Evolutionary conservation across 2,113 vertebrate genomes (phyloP), one percentile per base, ranked within the genome.

Genomic region (Tragelaphus buxtoni): DNA sequence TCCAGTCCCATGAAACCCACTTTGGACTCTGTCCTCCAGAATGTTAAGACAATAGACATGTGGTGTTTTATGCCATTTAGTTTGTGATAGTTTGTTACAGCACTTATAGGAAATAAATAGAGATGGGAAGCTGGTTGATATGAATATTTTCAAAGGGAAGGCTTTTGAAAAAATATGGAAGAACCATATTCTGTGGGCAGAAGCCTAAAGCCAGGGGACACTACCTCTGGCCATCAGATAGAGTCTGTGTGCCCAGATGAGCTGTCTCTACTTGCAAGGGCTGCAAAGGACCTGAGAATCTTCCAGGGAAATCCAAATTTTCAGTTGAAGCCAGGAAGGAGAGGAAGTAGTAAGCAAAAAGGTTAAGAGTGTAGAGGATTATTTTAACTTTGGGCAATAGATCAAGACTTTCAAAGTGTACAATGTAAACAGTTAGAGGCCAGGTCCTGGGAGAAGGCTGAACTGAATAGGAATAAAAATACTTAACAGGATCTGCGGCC

Each of bases 391-490:
- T 77, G 93, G 91, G 90, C 87, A 93, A 32, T 39, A 81, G n/a
- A 93, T 84, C 42, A 92, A 89, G 63, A 49, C 65, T 93, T 92
- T 97, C 63, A 81, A 90, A 94, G 61, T 51, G 45, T 42, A 83
- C 18, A 35, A 0, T 95, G 60, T 95, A 93, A 95, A 84, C 39
- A 93, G 16, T 65, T 42, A 95, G 90, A 84, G 58, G 18, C 65
- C 45, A 20, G 60, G 61, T 87, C n/a, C 61, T 32, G 20, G 74
- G 58, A 90, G 53, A 76, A 88, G 69, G 61, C 1, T 1, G 77
- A 84, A 51, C 8, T 16, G 35, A 51, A 61, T 9, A 89, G 87
- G 51, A 93, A 69, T 28, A 88, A 88, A 76, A 74, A 58, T 42
- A 42, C 63, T 47, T 61, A 47, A 72, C 11, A 51, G 60, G 49